Evolutionary conservation across 2,113 vertebrate species (phyloP), one percentile per base, ranked within the genome.

Genomic region (Alexandromys fortis): DNA sequence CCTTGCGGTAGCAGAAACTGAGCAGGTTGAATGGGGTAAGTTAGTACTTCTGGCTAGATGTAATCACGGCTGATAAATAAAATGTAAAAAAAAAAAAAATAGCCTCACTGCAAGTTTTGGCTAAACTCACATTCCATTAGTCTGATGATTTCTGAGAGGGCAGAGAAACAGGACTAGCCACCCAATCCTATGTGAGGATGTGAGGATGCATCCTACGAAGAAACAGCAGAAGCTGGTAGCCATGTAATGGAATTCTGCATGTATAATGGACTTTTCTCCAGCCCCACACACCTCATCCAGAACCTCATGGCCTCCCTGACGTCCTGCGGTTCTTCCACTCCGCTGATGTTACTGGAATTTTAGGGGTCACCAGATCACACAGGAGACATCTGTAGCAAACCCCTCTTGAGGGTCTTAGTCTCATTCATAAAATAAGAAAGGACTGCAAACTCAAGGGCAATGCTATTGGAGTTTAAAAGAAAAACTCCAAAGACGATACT

Each of bases 11-110:
- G 42, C 52, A 61, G 13, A 90, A 88, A 19, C 35, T 78, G 35
- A 9, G 67, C 47, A 19, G 10, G 21, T 86, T 68, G 73, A 90
- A n/a, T 19, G 30, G 58, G 33, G 33, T 65, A 77, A 76, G 65
- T 86, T 63, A 78, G 49, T 75, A 55, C 28, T 19, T 75, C 67
- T 73, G 5, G 24, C 28, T 70, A 88, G 14, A 38, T 96, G 95
- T 81, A 93, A 92, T 91, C 26, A 58, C 28, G 1, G 11, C 26
- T 92, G 92, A 58, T 92, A 95, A 96, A 86, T 95, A 55, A 94
- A 96, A 96, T 73, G 16, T 77, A 17, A 28, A 76, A 58, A 17
- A 55, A 55, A 42, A 55, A 55, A 58, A 76, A 77, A 65, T 19
- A 42, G 52, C 42, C 42, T 67, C 38, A 38, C 28, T 77, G 67